A percentile compares a stretch with the other conserved stretches of the same genome.
phyloP scores from a whole-genome alignment of 2,888 invertebrate species.

The Cantharis lateralis region DNA sequence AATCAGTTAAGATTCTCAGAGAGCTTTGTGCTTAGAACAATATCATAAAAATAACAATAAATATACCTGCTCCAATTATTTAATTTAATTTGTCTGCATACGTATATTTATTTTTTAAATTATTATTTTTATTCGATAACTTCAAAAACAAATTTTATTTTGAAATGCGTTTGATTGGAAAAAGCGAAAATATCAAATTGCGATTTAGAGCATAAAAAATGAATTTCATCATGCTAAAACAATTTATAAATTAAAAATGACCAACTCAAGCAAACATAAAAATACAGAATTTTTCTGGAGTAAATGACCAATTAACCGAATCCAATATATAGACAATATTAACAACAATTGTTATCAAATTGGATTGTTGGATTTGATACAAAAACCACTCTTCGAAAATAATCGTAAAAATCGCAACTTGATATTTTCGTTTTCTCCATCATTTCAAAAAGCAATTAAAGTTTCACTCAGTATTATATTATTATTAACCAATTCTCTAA shows the following conservation, averaged over 20 bases:
- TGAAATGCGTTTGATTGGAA: background rate
- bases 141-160: background rate
- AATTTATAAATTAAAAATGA: no score
- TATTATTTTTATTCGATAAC: background rate
- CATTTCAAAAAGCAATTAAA: background rate
- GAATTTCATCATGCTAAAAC: no score
- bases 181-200: no score
- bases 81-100: background rate
- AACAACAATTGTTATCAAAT: background rate
- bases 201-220: no score
- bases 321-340: background rate
- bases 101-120: background rate
- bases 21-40: background rate
- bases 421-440: background rate
- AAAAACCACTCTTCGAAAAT: background rate
- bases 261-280: no score
- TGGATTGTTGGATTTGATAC: background rate
- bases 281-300: no score
- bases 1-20: slow-evolving; percentile 21
- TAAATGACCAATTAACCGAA: no score
- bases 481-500: background rate
- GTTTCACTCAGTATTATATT: background rate
- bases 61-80: background rate
- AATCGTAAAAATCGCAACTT: background rate
- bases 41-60: background rate